Evolutionary conservation across 2,113 vertebrate species (phyloP).

Genomic region (Passer montanus): DNA sequence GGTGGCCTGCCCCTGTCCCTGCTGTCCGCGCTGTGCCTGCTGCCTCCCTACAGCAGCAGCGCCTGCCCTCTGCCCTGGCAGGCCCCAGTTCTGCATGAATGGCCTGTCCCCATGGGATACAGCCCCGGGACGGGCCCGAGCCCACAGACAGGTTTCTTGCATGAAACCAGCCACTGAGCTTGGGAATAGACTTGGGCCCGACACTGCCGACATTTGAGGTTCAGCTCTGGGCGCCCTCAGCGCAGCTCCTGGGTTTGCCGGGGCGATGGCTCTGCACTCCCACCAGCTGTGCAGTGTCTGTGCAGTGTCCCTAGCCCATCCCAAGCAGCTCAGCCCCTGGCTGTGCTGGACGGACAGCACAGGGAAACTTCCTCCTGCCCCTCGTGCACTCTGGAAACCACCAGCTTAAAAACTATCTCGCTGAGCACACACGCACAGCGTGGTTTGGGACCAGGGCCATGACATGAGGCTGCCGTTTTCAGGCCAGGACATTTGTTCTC

Average conservation of each 20-base stretch:
- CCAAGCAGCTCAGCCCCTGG: not conserved
- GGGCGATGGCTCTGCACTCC: fast-evolving
- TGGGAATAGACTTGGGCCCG: not conserved
- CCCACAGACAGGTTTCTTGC: not conserved
- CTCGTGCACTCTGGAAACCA: fast-evolving
- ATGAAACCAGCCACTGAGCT: fast-evolving
- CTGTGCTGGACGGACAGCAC: fast-evolving
- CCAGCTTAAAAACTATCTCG: fast-evolving
- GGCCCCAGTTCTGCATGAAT: fast-evolving
- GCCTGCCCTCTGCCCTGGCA: not conserved
- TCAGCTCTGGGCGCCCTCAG: fast-evolving
- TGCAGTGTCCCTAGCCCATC: fast-evolving
- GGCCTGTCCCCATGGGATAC: fast-evolving
- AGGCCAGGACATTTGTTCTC: not conserved
- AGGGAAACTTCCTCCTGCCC: not conserved
- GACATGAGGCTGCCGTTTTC: not conserved
- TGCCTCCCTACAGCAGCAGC: fast-evolving
- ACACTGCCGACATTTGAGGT: no score
- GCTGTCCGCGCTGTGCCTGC: fast-evolving
- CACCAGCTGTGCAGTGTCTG: not conserved
- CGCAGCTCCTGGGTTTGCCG: fast-evolving
- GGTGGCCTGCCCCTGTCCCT: not conserved
- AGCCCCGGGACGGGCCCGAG: fast-evolving
- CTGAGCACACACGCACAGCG: fast-evolving
- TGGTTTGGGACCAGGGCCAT: fast-evolving